Evolutionary conservation across 2,888 invertebrate genomes (phyloP).

Genomic region (Scaeva pyrastri): DNA sequence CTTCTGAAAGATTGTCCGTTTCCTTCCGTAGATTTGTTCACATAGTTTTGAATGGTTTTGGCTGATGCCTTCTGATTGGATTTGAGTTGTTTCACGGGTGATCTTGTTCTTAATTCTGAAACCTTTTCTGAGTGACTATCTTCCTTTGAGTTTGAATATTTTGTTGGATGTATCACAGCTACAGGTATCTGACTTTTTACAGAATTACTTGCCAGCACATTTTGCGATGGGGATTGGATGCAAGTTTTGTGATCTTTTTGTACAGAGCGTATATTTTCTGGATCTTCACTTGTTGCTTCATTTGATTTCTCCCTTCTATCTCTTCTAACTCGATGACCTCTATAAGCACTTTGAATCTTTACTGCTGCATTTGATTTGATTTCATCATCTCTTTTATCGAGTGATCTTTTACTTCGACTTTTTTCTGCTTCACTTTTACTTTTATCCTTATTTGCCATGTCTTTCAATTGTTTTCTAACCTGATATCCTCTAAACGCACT

Average conservation of each 20-base stretch:
- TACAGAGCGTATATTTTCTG: background rate
- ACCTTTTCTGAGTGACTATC: background rate
- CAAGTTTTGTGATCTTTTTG: background rate
- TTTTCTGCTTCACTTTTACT: background rate
- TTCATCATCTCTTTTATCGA: background rate
- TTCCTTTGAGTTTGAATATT: constrained; percentile 1
- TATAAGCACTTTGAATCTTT: constrained; percentile 50
- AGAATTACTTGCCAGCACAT: background rate
- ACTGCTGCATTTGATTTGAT: constrained; percentile 17
- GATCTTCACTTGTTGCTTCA: background rate
- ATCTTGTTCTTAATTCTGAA: background rate
- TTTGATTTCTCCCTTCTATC: background rate
- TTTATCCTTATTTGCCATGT: background rate
- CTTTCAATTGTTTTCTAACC: background rate
- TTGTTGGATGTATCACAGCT: constrained; percentile 36
- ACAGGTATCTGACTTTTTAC: constrained; percentile 12
- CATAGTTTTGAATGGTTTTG: background rate
- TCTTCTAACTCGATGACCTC: constrained; percentile 30
- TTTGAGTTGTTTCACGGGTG: background rate
- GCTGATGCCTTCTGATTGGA: background rate
- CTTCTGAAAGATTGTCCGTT: background rate
- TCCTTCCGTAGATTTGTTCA: constrained; percentile 1
- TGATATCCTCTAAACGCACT: constrained; percentile 40
- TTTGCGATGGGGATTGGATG: background rate
- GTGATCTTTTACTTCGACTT: background rate